phyloP scores from a whole-genome alignment of 2,113 vertebrate species.

The Dromaius novaehollandiae region DNA sequence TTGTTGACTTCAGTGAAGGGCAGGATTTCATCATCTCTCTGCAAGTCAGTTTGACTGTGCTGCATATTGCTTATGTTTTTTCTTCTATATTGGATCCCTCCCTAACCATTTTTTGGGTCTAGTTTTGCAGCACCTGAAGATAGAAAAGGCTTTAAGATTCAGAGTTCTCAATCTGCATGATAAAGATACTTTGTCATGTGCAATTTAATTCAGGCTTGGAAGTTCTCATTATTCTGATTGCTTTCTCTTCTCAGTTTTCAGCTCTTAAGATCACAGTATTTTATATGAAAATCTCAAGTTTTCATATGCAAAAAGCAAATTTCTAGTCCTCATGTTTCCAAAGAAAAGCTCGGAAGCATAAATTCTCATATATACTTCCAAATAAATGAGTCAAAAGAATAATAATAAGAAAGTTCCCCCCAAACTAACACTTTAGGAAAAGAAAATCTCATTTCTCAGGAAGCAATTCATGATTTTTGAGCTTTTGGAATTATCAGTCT shows the following conservation, averaged over 20 bases:
- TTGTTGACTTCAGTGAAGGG: neutral
- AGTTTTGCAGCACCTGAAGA: constrained; percentile 21
- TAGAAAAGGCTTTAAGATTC: neutral
- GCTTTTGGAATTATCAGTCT: neutral
- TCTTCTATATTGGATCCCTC: neutral
- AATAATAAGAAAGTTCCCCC: neutral
- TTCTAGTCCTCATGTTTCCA: neutral
- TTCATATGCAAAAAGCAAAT: constrained; percentile 29
- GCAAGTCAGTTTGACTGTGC: neutral
- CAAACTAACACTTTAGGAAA: too few species aligned
- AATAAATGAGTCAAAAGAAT: neutral
- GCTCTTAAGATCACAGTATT: neutral
- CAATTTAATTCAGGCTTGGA: constrained; percentile 5
- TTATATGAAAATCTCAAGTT: constrained; percentile 16
- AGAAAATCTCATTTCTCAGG: rapidly evolving
- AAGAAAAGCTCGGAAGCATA: neutral
- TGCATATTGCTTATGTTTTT: neutral
- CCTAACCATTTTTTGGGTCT: neutral
- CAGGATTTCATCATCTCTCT: neutral
- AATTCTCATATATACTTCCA: neutral
- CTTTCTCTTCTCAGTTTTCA: neutral
- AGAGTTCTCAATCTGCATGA: constrained; percentile 11
- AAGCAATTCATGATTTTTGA: neutral
- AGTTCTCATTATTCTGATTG: constrained; percentile 28
- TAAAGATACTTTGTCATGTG: constrained; percentile 36